Base-by-base conservation (phyloP, 2,797 vertebrate species). In the Spondyliosoma cantharus region DNA sequence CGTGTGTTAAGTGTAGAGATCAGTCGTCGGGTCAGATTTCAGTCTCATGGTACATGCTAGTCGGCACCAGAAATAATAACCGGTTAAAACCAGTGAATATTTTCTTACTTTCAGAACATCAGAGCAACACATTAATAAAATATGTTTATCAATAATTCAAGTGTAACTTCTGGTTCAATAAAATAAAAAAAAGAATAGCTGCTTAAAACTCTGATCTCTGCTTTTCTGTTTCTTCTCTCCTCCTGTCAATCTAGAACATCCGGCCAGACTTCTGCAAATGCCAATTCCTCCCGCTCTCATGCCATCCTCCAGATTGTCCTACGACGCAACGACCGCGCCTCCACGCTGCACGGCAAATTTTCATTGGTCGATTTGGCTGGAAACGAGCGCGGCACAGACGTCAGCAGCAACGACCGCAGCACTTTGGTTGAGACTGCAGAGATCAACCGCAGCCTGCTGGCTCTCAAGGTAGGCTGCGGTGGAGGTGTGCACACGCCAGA, bases 391-490 rank as follows among this genome's bases (percentile, higher is more conserved):
- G 98, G 98, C 19, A 97, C 94, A 0, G 97, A 99, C 43, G 96
- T 97, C 8, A 94, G 94, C 71, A 97, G 95, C 86, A 97, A 96
- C n/a, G 97, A 99, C 89, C 94, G 97, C 72, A 95, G 94, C 91
- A 98, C 96, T 48, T 93, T 97, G 66, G 95, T 97, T 88, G 98
- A 99, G 92, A 97, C 96, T 0, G 96, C 97, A 0, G 97, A 99
- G 92, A 99, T 99, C 92, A 99, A 99, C 90, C 97, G 97, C 84
- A 99, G 98, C 80, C 95, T 99, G 43, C 90, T 99, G 90, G 97
- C 98, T 59, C 92, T 99, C 53, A 99, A 99, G 97, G 98, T 99
- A 91, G 8, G 45, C 11, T 12, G 6, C 13, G 1, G 19, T 48
- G n/a, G 53, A 63, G 11, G 9, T 48, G 3, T 17, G 20, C 25